Base-by-base conservation (phyloP, 2,888 invertebrate genomes). In the Zele albiditarsus region DNA sequence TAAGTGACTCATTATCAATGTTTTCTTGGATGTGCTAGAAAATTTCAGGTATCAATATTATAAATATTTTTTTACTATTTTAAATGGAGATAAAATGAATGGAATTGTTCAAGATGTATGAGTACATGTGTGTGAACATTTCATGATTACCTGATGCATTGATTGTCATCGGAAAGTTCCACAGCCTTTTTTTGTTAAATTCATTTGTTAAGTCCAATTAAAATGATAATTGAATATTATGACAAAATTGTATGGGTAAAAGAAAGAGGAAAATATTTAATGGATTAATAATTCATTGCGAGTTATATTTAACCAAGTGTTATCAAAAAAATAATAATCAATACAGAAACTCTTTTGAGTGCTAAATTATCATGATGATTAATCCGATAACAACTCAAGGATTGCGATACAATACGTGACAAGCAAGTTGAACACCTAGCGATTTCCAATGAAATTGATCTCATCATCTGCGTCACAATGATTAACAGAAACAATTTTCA, bases 271-370 rank as follows among this genome's bases (percentile, higher is more conserved):
- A 12, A 38, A 38, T 12, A 38, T 38, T 8, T 8, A 53, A 53
- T 20, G 20, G 4, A 53, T 53, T 53, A 20, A 53, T 20, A 53
- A 53, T 53, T 53, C n/a, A 53, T 23, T 20, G 8, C n/a, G 20
- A 53, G 53, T 6, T 53, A 53, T 53, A 53, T 53, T 53, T 53
- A 53, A 53, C 53, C 53, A 53, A 20, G 53, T 53, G 53, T 53
- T n/a, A 23, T 53, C 20, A 5, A 0, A 53, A 1, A 23, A 23
- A 1, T 46, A n/a, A 46, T n/a, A 46, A 16, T 46, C 46, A 46
- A n/a, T 46, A 46, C 16, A 8, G 20, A 53, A 10, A 53, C n/a
- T 53, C 2, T 20, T n/a, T 8, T 1, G n/a, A 20, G 20, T 20
- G 20, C 20, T 20, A 20, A 20, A 53, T 53, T 53, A 53, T 53